These are phyloP conservation scores for Eolophus roseicapilla DNA, from an alignment of 2,113 vertebrate genomes.

Conservation along the genomic window DNA sequence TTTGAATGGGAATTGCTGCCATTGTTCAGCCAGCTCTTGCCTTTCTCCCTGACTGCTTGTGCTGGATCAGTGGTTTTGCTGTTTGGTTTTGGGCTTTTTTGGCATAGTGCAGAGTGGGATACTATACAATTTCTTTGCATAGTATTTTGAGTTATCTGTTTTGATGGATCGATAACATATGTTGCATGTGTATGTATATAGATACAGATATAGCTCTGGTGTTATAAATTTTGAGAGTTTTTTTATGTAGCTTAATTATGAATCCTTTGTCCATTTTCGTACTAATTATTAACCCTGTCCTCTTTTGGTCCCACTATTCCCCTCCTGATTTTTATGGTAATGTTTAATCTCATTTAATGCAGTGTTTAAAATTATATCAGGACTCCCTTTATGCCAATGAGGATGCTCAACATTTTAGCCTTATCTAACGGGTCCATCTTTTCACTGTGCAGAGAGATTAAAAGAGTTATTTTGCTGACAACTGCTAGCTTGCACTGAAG, in stretches of 20 bases:
- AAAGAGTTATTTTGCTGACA: neutral
- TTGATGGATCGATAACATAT: neutral
- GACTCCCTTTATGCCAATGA: neutral
- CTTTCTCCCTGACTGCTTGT: neutral
- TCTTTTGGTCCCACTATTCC: neutral
- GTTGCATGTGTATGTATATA: neutral
- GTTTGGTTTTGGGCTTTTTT: neutral
- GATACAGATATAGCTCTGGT: fast-evolving
- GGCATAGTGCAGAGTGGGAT: neutral
- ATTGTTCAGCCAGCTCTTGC: neutral
- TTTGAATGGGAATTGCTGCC: neutral
- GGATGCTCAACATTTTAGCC: neutral
- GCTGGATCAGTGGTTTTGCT: neutral
- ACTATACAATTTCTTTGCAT: neutral
- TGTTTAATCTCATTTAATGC: neutral
- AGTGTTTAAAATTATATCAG: neutral
- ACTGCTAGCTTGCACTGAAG: neutral
- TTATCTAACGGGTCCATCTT: neutral
- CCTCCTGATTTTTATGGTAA: neutral
- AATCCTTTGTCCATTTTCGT: neutral
- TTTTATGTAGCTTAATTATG: neutral
- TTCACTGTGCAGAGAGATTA: neutral
- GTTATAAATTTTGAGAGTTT: neutral
- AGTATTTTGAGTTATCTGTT: neutral
- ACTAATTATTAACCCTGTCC: neutral